Conservation (phyloP, 1,140 invertebrate species). For the Trachelipus rathkii region DNA sequence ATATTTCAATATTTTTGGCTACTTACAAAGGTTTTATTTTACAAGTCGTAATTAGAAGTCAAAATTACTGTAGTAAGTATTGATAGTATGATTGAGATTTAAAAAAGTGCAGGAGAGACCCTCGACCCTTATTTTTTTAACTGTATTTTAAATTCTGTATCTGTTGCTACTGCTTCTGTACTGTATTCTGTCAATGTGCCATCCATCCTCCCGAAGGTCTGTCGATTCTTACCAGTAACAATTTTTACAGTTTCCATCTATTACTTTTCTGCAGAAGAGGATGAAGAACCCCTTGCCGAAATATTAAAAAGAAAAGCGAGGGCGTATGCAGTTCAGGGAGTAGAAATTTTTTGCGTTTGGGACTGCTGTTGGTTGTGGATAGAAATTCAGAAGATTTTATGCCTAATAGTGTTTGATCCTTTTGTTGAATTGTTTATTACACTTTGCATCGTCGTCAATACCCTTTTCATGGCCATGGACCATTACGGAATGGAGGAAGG, state of each 20-base stretch:
- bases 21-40: too few relatives aligned
- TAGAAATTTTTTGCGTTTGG: constrained; percentile 94
- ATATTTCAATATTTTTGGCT: too few relatives aligned
- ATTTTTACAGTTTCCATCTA: constrained; percentile 79
- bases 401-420: constrained; percentile 90
- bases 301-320: constrained; percentile 79
- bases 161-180: constrained; percentile 16
- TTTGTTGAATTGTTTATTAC: constrained; percentile 98
- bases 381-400: constrained; percentile 82
- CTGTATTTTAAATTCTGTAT: not conserved
- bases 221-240: constrained; percentile 61
- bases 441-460: constrained; percentile 95
- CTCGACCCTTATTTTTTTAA: not conserved
- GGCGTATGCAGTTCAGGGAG: constrained; percentile 61
- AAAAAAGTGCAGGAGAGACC: not conserved
- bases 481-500: constrained; percentile 75
- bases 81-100: not conserved
- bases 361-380: constrained; percentile 90
- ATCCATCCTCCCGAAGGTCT: constrained; percentile 50
- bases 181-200: constrained; percentile 28
- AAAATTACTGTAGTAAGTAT: too few relatives aligned
- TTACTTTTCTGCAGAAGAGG: constrained; percentile 88
- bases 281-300: constrained; percentile 70
- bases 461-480: constrained; percentile 95
- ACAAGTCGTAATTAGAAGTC: too few relatives aligned